Evolutionary conservation across 1,140 invertebrate species (phyloP).

Genomic region (Pogonomyrmex barbatus): DNA sequence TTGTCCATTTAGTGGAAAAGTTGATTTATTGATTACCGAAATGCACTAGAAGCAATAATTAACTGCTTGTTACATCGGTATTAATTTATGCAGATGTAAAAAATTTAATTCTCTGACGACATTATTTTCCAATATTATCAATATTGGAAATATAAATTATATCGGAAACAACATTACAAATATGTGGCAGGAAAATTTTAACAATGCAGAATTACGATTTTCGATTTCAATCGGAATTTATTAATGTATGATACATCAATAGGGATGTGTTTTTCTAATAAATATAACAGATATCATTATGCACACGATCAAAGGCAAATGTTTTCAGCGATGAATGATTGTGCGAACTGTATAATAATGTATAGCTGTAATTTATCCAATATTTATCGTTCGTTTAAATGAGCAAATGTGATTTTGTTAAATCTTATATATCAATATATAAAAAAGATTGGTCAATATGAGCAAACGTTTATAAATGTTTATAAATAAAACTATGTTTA

Average conservation of each 20-base stretch:
- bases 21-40: slow-evolving; percentile 46
- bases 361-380: slow-evolving; percentile 4
- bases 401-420: slow-evolving; percentile 38
- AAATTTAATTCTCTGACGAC: slow-evolving; percentile 23
- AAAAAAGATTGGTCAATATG: slow-evolving; percentile 6
- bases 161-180: background rate
- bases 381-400: slow-evolving; percentile 19
- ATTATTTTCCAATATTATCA: slow-evolving; percentile 1
- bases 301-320: slow-evolving; percentile 5
- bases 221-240: slow-evolving; percentile 18
- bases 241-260: background rate
- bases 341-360: slow-evolving; percentile 8
- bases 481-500: background rate
- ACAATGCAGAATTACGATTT: slow-evolving; percentile 9
- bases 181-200: slow-evolving; percentile 24
- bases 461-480: background rate
- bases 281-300: slow-evolving; percentile 30
- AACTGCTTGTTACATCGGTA: slow-evolving; percentile 21
- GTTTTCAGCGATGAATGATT: slow-evolving; percentile 17
- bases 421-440: slow-evolving; percentile 19
- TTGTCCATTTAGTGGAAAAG: slow-evolving; percentile 22
- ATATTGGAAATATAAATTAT: slow-evolving; percentile 30
- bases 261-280: slow-evolving; percentile 4
- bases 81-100: slow-evolving; percentile 45
- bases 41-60: slow-evolving; percentile 15